A percentile compares a stretch with the other conserved stretches of the same genome.
These are phyloP conservation scores for Eolophus roseicapilla DNA, from an alignment of 2,113 vertebrate species.

Conservation along the genomic window DNA sequence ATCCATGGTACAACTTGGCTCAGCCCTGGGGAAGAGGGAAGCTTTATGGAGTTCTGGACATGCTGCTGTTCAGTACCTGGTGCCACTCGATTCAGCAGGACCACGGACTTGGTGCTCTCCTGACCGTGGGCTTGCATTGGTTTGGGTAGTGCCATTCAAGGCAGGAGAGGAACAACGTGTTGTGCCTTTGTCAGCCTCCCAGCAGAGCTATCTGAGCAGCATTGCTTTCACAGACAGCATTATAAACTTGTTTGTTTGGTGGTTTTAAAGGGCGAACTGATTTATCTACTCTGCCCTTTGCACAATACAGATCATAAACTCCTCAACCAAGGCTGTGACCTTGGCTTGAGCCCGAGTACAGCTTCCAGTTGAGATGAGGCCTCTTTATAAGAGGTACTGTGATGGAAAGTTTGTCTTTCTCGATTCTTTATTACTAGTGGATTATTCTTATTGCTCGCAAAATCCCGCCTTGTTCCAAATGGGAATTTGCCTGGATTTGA, in stretches of 20 bases:
- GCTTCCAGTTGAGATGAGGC: not conserved
- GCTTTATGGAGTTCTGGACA: rapidly evolving
- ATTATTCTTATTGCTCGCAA: not conserved
- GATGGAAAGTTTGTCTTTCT: not conserved
- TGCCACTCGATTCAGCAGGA: not conserved
- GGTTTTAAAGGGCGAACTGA: not conserved
- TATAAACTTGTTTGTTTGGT: not conserved
- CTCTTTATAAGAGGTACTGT: rapidly evolving
- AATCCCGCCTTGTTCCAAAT: not conserved
- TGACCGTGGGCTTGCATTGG: rapidly evolving
- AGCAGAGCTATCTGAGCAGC: rapidly evolving
- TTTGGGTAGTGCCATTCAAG: not conserved
- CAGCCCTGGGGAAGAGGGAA: not conserved
- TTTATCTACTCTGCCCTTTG: not conserved
- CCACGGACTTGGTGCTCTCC: rapidly evolving
- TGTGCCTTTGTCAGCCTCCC: not conserved
- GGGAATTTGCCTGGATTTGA: not conserved
- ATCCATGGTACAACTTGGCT: not conserved
- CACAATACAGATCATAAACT: not conserved
- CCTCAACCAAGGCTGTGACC: not conserved
- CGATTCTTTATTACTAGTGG: rapidly evolving
- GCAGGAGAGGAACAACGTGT: not conserved
- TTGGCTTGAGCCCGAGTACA: not conserved
- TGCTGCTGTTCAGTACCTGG: rapidly evolving
- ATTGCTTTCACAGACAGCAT: not conserved